Evolutionary conservation across 1,140 invertebrate species (phyloP).

Genomic region (Lerema accius): DNA sequence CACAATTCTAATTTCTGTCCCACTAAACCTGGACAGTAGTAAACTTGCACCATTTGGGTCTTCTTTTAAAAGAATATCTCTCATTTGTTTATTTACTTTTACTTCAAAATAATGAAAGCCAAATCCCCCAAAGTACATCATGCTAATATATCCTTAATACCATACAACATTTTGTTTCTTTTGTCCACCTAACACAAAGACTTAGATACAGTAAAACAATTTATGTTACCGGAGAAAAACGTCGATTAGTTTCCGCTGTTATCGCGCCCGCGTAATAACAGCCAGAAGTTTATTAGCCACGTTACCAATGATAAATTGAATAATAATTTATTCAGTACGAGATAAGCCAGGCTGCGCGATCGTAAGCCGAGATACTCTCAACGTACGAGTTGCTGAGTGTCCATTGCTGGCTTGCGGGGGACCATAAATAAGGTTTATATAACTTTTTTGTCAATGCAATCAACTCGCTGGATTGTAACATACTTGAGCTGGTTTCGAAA

Average conservation of each 20-base stretch:
- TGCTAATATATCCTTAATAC: too few species aligned
- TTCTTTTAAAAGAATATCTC: too few species aligned
- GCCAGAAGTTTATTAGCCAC: slow-evolving; percentile 74
- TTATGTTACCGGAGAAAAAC: slow-evolving; percentile 42
- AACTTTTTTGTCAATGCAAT: slow-evolving; percentile 30
- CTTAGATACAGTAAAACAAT: too few species aligned
- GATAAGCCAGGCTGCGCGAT: slow-evolving; percentile 63
- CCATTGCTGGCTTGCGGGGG: slow-evolving; percentile 50
- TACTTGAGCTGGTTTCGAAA: slow-evolving; percentile 9
- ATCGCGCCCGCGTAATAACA: slow-evolving; percentile 73
- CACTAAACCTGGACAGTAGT: too few species aligned
- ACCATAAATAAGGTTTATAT: slow-evolving; percentile 41
- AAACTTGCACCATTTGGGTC: too few species aligned
- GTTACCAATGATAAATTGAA: slow-evolving; percentile 75
- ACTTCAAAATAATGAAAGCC: too few species aligned
- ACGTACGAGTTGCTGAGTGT: slow-evolving; percentile 44
- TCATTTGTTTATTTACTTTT: too few species aligned
- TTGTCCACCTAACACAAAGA: too few species aligned
- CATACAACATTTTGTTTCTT: too few species aligned
- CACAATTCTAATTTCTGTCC: too few species aligned
- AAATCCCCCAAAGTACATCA: too few species aligned
- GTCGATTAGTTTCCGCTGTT: slow-evolving; percentile 60
- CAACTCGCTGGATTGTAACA: too few species aligned
- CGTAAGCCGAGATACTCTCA: slow-evolving; percentile 55
- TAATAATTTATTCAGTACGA: slow-evolving; percentile 76